These are phyloP conservation scores for Syrrhaptes paradoxus DNA, from an alignment of 2,113 vertebrate species.

Conservation along the genomic window DNA sequence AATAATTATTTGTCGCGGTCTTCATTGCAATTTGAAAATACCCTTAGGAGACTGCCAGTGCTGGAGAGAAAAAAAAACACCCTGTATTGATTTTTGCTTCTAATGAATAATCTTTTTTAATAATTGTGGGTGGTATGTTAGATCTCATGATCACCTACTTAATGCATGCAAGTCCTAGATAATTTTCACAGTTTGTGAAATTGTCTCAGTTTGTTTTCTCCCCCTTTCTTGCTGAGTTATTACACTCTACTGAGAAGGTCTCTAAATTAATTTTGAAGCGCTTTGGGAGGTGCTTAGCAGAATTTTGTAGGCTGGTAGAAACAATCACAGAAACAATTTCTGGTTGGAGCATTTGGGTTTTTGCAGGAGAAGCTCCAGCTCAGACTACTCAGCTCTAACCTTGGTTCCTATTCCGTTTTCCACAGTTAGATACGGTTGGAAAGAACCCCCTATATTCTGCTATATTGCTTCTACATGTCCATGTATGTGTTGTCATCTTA, in stretches of 20 bases:
- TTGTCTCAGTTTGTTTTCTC: background rate
- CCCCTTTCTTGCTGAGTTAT: background rate
- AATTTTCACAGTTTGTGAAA: background rate
- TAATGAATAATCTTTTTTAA: conserved; percentile 61
- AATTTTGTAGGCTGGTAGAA: background rate
- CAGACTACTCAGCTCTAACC: background rate
- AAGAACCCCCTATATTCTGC: background rate
- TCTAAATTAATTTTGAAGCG: background rate
- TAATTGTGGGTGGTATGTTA: conserved; percentile 29
- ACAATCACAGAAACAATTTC: background rate
- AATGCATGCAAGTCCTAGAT: background rate
- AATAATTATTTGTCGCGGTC: conserved; percentile 76
- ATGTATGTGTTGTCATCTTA: background rate
- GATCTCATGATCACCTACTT: background rate
- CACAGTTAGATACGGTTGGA: background rate
- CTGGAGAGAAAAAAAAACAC: conserved; percentile 40
- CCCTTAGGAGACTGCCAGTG: conserved; percentile 57
- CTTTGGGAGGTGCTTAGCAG: background rate
- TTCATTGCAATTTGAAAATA: conserved; percentile 67
- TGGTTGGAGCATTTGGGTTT: background rate
- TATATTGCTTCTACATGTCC: background rate
- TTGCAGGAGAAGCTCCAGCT: background rate
- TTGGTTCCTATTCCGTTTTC: background rate
- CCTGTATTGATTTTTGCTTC: conserved; percentile 65
- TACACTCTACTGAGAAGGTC: background rate